Evolutionary conservation across 2,888 invertebrate genomes (phyloP), one percentile per base, ranked within the genome.

Genomic region (Ypsolopha sequella): DNA sequence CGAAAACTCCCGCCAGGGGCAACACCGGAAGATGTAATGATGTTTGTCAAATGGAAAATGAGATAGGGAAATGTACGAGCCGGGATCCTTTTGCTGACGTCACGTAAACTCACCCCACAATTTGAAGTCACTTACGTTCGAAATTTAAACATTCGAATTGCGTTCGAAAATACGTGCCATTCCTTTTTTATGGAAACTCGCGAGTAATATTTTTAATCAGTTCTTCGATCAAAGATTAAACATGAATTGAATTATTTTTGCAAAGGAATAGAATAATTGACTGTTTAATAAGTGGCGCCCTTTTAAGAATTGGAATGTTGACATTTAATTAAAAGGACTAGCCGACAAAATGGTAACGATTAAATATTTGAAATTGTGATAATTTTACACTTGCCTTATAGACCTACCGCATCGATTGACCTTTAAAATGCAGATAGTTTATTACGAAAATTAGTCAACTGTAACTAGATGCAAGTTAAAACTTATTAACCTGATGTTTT

Each of bases 31-130:
- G 76, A 78, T 77, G 81, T 84, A 85, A 82, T 85, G 85, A 84
- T 84, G 86, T 82, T 82, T 85, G 86, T 84, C 85, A 85, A 85
- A 86, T 85, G 85, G 85, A 85, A 86, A 86, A 86, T 85, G 82
- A 84, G 85, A 85, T 85, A 86, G 86, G 85, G 85, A 85, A 82
- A 81, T 78, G 80, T 78, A 62, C 68, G 68, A 66, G 73, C 66
- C 66, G 76, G 71, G 76, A 77, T 77, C 77, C 78, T 79, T 76
- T 70, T 60, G 76, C 78, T 76, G 76, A 79, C 68, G 65, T 62
- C 60, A 55, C 60, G 39, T 14, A 13, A 53, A 35, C 57, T 61
- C 59, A 58, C 58, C 61, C 61, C 56, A 48, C 57, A 48, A 60
- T 66, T 56, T 55, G 51, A 52, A 52, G 51, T 52, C 58, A 54